These are phyloP conservation scores for Spodoptera litura DNA, from an alignment of 1,140 invertebrate genomes.

Conservation along the genomic window DNA sequence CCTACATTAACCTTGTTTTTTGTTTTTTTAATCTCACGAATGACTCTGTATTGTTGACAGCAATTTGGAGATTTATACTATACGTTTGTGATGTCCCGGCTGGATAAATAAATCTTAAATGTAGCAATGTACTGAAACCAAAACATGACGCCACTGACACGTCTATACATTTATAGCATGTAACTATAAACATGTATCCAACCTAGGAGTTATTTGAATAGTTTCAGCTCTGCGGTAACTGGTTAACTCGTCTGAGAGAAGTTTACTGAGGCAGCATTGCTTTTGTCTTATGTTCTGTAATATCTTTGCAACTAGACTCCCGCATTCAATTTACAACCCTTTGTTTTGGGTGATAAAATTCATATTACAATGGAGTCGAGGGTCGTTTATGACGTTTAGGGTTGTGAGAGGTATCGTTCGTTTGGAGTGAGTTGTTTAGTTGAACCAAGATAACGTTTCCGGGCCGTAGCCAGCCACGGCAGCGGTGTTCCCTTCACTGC, in stretches of 20 bases:
- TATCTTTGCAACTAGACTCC: conserved; percentile 22
- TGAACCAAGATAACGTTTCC: conserved; percentile 72
- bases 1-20: conserved; percentile 33
- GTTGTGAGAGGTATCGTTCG: conserved; percentile 46
- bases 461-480: conserved; percentile 61
- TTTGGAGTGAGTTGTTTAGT: conserved; percentile 74
- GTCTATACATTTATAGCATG: conserved; percentile 3
- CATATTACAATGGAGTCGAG: conserved; percentile 27
- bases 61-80: not conserved
- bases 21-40: conserved; percentile 21
- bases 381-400: conserved; percentile 40
- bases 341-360: conserved; percentile 19
- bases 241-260: conserved; percentile 64
- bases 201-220: conserved; percentile 62
- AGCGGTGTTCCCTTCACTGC: conserved; percentile 57
- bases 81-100: conserved; percentile 14
- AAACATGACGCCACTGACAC: conserved; percentile 3
- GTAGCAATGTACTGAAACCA: conserved; percentile 15
- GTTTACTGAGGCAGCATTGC: conserved; percentile 66
- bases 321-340: conserved; percentile 45
- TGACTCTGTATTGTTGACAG: conserved; percentile 28
- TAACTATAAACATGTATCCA: conserved; percentile 20
- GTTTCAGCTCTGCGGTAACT: conserved; percentile 72
- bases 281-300: conserved; percentile 46
- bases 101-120: conserved; percentile 30